A percentile compares a stretch with the other conserved stretches of the same genome.
Evolutionary conservation across 1,140 invertebrate genomes (phyloP).

Genomic region (Vollenhovia emeryi): DNA sequence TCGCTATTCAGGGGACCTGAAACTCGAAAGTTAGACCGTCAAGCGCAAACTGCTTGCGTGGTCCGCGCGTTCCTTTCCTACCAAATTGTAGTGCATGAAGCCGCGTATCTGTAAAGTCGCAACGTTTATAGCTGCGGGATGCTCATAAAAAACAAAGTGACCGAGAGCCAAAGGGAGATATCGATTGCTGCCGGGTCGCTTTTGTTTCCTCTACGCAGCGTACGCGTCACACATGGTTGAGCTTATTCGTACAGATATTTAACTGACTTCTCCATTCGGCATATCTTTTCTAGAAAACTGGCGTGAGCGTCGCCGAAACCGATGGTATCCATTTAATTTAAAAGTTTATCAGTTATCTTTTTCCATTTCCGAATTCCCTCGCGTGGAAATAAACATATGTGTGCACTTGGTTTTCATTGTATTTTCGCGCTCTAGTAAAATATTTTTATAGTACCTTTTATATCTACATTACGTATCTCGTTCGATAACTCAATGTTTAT

Average conservation of each 20-base stretch:
- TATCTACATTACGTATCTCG: not conserved
- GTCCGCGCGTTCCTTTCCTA: slow-evolving; percentile 13
- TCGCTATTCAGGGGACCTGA: not conserved
- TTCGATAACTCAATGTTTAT: not conserved
- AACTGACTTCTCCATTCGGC: not conserved
- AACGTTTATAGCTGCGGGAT: slow-evolving; percentile 26
- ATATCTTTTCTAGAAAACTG: not conserved
- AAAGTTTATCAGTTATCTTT: not conserved
- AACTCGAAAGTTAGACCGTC: slow-evolving; percentile 38
- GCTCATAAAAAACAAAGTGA: slow-evolving; percentile 25
- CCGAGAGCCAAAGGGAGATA: not conserved
- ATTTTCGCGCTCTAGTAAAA: slow-evolving; percentile 4
- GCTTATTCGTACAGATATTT: not conserved
- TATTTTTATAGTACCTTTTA: too few relatives aligned
- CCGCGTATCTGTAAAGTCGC: slow-evolving; percentile 39
- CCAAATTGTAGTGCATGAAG: slow-evolving; percentile 20
- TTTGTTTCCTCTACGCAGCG: slow-evolving; percentile 9
- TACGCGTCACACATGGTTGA: not conserved
- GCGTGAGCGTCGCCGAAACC: not conserved
- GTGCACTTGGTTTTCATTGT: not conserved
- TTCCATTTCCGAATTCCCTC: not conserved
- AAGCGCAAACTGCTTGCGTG: slow-evolving; percentile 20
- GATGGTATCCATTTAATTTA: not conserved
- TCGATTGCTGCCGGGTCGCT: slow-evolving; percentile 3
- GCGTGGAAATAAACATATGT: not conserved